phyloP scores from a whole-genome alignment of 2,797 vertebrate species.

The Bucorvus abyssinicus region DNA sequence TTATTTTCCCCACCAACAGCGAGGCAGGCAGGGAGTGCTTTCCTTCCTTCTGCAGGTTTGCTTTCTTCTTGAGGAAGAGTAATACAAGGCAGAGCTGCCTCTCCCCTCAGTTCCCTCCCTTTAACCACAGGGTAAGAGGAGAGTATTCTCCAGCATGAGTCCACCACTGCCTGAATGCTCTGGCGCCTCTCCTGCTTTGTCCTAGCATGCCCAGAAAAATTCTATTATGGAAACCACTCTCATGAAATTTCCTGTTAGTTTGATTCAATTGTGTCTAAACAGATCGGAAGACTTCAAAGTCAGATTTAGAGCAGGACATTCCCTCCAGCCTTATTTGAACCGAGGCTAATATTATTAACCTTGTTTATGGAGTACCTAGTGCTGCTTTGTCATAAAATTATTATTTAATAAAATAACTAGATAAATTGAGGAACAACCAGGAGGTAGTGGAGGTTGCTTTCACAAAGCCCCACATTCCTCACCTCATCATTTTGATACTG shows the following conservation, averaged over 20 bases:
- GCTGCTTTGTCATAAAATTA: slow-evolving; percentile 17
- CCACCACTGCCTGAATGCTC: neutral
- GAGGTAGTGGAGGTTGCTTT: neutral
- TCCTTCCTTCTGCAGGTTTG: neutral
- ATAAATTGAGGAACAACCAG: neutral
- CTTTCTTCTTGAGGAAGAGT: neutral
- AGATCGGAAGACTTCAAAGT: slow-evolving; percentile 49
- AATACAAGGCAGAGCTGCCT: neutral
- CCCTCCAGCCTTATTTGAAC: slow-evolving; percentile 20
- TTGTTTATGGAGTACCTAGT: neutral
- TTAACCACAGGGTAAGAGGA: neutral
- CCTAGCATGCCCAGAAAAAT: slow-evolving; percentile 40
- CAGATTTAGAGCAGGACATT: slow-evolving; percentile 48
- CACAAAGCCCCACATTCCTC: neutral
- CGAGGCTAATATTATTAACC: slow-evolving; percentile 23
- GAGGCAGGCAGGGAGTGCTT: neutral
- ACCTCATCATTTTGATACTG: neutral
- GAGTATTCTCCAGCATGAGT: neutral
- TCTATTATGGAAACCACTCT: slow-evolving; percentile 30
- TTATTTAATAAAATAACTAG: slow-evolving; percentile 40
- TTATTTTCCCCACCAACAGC: neutral
- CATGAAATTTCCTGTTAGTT: slow-evolving; percentile 44
- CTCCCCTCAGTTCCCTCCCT: neutral
- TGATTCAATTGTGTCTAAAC: slow-evolving; percentile 51
- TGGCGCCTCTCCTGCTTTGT: neutral